phyloP scores from a whole-genome alignment of 2,113 vertebrate species.

The Neomonachus schauinslandi region DNA sequence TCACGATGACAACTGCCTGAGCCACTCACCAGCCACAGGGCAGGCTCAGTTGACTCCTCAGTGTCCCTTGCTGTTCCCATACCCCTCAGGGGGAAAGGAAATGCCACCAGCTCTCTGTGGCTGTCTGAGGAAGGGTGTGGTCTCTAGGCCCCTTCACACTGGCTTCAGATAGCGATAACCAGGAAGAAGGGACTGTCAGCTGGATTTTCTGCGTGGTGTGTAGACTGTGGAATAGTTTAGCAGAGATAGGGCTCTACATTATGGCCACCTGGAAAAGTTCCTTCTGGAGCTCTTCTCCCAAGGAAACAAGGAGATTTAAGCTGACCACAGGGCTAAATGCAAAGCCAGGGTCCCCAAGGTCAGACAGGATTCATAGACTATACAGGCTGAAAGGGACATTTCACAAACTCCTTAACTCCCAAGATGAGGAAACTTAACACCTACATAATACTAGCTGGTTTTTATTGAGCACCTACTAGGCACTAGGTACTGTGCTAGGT shows the following conservation, averaged over 20 bases:
- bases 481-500: neutral
- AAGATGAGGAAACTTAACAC: neutral
- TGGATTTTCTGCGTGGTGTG: neutral
- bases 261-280: neutral
- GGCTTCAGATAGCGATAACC: neutral
- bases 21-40: neutral
- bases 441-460: neutral
- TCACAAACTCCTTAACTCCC: neutral
- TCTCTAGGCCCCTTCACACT: neutral
- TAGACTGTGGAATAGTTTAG: neutral
- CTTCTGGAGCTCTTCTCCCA: neutral
- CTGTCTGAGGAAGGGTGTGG: neutral
- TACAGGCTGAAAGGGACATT: neutral
- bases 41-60: neutral
- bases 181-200: neutral
- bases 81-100: neutral
- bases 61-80: neutral
- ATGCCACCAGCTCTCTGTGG: neutral
- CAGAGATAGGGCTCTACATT: neutral
- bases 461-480: neutral
- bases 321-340: neutral
- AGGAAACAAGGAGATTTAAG: neutral
- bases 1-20: neutral
- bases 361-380: neutral
- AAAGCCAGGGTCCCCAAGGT: neutral